phyloP scores from a whole-genome alignment of 2,888 invertebrate species.

The Ennomos quercinarius region DNA sequence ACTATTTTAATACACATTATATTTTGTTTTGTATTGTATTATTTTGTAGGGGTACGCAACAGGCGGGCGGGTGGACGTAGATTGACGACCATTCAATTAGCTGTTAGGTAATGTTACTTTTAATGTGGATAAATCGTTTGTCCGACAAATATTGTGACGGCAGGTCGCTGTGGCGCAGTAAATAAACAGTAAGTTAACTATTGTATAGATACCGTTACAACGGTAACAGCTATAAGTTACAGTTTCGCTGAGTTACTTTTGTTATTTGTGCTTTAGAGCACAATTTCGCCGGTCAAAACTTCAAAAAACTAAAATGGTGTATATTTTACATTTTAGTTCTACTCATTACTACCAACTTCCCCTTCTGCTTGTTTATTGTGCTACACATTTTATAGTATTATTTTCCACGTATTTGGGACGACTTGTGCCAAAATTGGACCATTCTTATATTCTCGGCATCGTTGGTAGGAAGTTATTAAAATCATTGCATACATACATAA shows the following conservation, averaged over 20 bases:
- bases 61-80: constrained; percentile 29
- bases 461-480: constrained; percentile 49
- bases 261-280: no score
- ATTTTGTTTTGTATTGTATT: constrained; percentile 11
- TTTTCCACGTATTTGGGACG: constrained; percentile 64
- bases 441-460: constrained; percentile 59
- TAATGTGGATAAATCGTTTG: not conserved
- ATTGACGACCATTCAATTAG: constrained; percentile 10
- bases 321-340: not conserved
- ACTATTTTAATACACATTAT: constrained; percentile 6
- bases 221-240: no score
- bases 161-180: not conserved
- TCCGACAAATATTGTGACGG: not conserved
- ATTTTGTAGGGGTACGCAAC: constrained; percentile 19
- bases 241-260: no score
- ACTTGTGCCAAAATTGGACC: constrained; percentile 81
- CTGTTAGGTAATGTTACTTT: constrained; percentile 21
- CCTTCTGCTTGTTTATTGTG: constrained; percentile 9
- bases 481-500: constrained; percentile 46
- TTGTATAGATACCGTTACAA: no score
- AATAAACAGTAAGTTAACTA: not conserved
- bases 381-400: constrained; percentile 62
- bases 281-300: no score
- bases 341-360: not conserved
- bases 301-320: no score